These are phyloP conservation scores for Anhinga anhinga DNA, from an alignment of 2,113 vertebrate genomes.

Conservation along the genomic window DNA sequence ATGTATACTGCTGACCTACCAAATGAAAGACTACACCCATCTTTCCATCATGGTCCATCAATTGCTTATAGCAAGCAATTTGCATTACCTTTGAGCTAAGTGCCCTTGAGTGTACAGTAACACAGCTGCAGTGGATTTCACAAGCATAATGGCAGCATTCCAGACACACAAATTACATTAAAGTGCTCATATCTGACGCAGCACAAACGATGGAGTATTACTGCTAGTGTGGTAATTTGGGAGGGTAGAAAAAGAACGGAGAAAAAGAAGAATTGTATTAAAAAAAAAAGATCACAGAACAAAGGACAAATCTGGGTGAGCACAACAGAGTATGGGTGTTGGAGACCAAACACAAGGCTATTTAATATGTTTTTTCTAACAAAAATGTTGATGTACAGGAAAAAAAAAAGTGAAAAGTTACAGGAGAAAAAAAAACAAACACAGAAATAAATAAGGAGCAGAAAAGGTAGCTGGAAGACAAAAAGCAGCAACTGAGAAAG, in stretches of 20 bases:
- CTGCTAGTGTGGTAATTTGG: not conserved
- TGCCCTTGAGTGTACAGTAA: constrained; percentile 51
- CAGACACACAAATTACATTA: not conserved
- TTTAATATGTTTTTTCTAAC: not conserved
- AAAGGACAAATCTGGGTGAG: not conserved
- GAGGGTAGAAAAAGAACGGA: not conserved
- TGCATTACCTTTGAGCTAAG: constrained; percentile 54
- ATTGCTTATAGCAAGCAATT: constrained; percentile 51
- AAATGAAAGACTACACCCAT: constrained; percentile 53
- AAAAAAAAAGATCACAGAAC: not conserved
- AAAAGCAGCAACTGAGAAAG: not conserved
- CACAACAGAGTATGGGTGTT: not conserved
- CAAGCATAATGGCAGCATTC: not conserved
- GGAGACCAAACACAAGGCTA: not conserved
- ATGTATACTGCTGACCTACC: not conserved
- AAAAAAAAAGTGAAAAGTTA: not conserved
- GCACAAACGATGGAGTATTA: not conserved
- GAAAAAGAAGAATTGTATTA: not conserved
- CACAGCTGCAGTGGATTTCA: constrained; percentile 21
- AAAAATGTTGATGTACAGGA: not conserved
- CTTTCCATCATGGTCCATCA: constrained; percentile 52
- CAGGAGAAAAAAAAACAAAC: not conserved
- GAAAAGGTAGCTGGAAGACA: not conserved
- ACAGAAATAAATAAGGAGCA: not conserved
- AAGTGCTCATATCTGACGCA: not conserved